Evolutionary conservation across 2,113 vertebrate species (phyloP).

Genomic region (Phoenicopterus ruber): DNA sequence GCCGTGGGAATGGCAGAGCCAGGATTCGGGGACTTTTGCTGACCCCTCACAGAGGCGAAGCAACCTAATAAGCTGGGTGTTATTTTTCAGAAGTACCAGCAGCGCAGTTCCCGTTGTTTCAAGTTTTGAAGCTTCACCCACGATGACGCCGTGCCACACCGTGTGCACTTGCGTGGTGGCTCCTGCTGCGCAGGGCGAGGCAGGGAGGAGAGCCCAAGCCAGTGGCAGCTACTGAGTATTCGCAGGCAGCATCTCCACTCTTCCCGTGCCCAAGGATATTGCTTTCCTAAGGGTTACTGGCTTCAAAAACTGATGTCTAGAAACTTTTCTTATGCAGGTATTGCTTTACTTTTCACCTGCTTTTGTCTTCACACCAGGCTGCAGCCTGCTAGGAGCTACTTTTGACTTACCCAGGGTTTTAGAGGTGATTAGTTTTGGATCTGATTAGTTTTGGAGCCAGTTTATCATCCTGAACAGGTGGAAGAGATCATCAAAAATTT

Average conservation of each 20-base stretch:
- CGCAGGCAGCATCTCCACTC: neutral
- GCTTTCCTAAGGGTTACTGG: neutral
- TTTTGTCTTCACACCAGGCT: neutral
- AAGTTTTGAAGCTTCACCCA: neutral
- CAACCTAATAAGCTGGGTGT: neutral
- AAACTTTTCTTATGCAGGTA: neutral
- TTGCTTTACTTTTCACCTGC: neutral
- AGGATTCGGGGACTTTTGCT: neutral
- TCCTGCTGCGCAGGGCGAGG: neutral
- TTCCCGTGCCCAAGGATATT: neutral
- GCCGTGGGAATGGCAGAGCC: neutral
- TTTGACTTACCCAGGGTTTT: conserved; percentile 12
- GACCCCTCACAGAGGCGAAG: neutral
- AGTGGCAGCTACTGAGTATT: neutral
- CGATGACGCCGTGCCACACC: neutral
- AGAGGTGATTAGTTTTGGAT: conserved; percentile 3
- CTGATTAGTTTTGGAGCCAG: conserved; percentile 45
- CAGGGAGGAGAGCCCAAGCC: neutral
- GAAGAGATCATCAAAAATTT: conserved; percentile 56
- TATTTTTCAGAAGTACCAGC: neutral
- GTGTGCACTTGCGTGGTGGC: neutral
- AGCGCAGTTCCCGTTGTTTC: neutral
- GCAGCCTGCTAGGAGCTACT: neutral
- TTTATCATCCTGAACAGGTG: conserved; percentile 63
- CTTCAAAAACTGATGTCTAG: neutral